These are phyloP conservation scores for Cetoscarus ocellatus DNA, from an alignment of 2,797 vertebrate genomes.

Conservation along the genomic window DNA sequence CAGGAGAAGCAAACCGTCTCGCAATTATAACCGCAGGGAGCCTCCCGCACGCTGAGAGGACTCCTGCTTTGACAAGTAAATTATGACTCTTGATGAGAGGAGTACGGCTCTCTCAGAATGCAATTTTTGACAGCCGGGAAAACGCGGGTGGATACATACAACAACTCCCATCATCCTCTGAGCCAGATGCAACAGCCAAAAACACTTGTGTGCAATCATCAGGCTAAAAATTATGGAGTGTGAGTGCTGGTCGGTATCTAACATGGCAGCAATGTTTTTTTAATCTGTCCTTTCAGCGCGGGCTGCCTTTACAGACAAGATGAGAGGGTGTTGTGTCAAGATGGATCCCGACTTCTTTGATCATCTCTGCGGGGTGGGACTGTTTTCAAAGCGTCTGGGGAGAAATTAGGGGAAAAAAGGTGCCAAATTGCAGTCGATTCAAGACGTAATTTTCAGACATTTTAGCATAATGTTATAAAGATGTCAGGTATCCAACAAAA, in stretches of 20 bases:
- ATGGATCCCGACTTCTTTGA: slow-evolving; percentile 68
- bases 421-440: slow-evolving; percentile 65
- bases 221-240: slow-evolving; percentile 80
- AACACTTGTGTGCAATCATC: slow-evolving; percentile 80
- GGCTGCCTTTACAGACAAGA: slow-evolving; percentile 67
- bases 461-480: slow-evolving; percentile 68
- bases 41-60: slow-evolving; percentile 73
- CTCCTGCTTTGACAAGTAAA: slow-evolving; percentile 85
- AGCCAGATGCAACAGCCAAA: slow-evolving; percentile 75
- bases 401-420: slow-evolving; percentile 53
- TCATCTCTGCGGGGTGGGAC: slow-evolving; percentile 65
- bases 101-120: slow-evolving; percentile 76
- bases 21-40: slow-evolving; percentile 81
- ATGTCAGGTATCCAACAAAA: slow-evolving; percentile 50
- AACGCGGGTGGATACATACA: slow-evolving; percentile 73
- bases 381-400: slow-evolving; percentile 57
- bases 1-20: slow-evolving; percentile 68
- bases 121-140: slow-evolving; percentile 79
- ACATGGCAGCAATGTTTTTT: slow-evolving; percentile 76
- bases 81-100: slow-evolving; percentile 83
- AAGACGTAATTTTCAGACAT: slow-evolving; percentile 65
- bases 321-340: slow-evolving; percentile 75
- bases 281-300: slow-evolving; percentile 74
- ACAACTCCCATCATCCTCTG: slow-evolving; percentile 75
- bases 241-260: slow-evolving; percentile 74